These are phyloP conservation scores for Hetaerina americana DNA, from an alignment of 1,140 invertebrate genomes.

Conservation along the genomic window DNA sequence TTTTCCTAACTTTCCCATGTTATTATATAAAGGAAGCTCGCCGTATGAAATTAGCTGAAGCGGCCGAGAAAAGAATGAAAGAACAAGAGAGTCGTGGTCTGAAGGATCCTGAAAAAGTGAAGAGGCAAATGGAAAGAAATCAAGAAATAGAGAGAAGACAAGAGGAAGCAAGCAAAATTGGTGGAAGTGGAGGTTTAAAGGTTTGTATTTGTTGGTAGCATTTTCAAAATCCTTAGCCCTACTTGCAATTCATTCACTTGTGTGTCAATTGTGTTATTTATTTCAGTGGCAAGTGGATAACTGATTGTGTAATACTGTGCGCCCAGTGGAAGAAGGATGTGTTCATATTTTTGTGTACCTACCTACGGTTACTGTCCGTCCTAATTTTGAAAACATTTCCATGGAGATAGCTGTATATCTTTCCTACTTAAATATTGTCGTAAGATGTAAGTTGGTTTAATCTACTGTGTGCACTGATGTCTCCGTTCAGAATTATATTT, in stretches of 20 bases:
- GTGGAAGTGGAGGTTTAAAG: slow-evolving; percentile 21
- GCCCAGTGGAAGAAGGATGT: background rate
- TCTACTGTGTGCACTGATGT: too few relatives aligned
- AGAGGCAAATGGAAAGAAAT: slow-evolving; percentile 33
- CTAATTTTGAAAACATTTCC: background rate
- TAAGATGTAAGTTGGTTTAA: too few relatives aligned
- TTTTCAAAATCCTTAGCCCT: background rate
- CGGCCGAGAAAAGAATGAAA: slow-evolving; percentile 37
- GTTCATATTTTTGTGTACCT: background rate
- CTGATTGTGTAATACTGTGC: background rate
- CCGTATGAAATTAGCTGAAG: slow-evolving; percentile 40
- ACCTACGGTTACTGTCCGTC: background rate
- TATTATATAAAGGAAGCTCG: slow-evolving; percentile 35
- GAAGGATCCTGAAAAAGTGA: slow-evolving; percentile 38
- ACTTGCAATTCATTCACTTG: background rate
- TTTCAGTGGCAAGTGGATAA: slow-evolving; percentile 1
- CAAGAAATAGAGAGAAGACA: slow-evolving; percentile 36
- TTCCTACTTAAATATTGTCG: too few relatives aligned
- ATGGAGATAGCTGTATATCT: too few relatives aligned
- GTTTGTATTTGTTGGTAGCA: background rate
- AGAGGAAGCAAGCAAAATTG: slow-evolving; percentile 25
- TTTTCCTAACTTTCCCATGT: background rate
- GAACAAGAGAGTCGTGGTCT: slow-evolving; percentile 41
- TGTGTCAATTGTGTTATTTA: background rate
- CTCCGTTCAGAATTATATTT: too few relatives aligned